Evolutionary conservation across 2,113 vertebrate genomes (phyloP).

Genomic region (Saccopteryx bilineata): DNA sequence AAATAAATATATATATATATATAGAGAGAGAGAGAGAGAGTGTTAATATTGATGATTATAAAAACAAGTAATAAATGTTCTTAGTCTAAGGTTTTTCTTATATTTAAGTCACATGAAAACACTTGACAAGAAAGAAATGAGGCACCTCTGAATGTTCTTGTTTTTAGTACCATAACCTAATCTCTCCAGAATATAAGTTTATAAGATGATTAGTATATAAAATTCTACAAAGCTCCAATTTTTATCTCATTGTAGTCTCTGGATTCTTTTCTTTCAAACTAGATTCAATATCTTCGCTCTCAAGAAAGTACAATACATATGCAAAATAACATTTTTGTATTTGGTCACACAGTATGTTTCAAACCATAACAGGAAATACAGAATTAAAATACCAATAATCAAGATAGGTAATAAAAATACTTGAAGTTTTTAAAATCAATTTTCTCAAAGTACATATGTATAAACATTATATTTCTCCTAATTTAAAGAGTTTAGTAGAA

Average conservation of each 20-base stretch:
- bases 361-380: not conserved
- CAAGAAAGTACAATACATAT: slow-evolving; percentile 8
- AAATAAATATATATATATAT: too few species aligned
- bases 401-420: not conserved
- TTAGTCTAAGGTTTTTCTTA: not conserved
- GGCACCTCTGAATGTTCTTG: not conserved
- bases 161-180: not conserved
- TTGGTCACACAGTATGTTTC: not conserved
- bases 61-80: not conserved
- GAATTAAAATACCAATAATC: slow-evolving; percentile 16
- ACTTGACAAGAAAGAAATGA: not conserved
- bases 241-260: not conserved
- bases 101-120: not conserved
- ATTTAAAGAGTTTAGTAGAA: not conserved
- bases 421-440: not conserved
- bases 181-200: not conserved
- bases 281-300: not conserved
- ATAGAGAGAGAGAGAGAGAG: too few species aligned
- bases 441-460: not conserved
- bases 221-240: not conserved
- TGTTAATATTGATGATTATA: not conserved
- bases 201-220: not conserved
- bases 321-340: not conserved
- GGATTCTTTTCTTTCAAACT: not conserved
- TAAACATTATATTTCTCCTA: not conserved